Evolutionary conservation across 2,888 invertebrate species (phyloP), one percentile per base, ranked within the genome.

Genomic region (Oeneis ivallda): DNA sequence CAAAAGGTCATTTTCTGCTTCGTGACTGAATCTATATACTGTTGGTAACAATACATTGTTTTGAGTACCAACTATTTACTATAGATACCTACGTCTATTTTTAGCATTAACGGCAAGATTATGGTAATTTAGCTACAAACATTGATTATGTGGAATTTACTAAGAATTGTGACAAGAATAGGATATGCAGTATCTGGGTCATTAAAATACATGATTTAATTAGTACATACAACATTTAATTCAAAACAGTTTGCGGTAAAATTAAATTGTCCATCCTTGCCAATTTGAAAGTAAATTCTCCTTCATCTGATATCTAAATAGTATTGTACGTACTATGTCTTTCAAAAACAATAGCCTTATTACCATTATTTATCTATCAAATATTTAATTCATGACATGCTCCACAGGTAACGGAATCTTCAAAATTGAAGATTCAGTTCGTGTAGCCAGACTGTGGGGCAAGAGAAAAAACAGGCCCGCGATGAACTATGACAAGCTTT

Each of bases 401-500:
- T 58, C 60, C 76, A 65, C 89, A 92, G 92, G 87, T 85, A 96
- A 96, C 87, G 99, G 98, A 66, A 96, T 99, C 52, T 99, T 99
- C 93, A 99, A 99, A 93, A 99, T 99, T 84, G 99, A 99, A 87
- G 99, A 99, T 90, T 98, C 98, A 11, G 97, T 98, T 37, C 95
- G 97, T 74, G 98, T 99, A 62, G 99, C 99, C n/a, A 94, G 96
- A 75, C 94, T 98, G 63, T 99, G 99, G 99, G 99, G 99, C 69
- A 96, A 97, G 79, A 94, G 99, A 72, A 99, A 99, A 91, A 99
- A 99, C 92, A 94, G 99, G 10, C 98, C 99, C 0, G 98, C 98
- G 37, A 99, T 99, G 99, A 99, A 99, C 93, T 99, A 99, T 92
- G 99, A 99, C 93, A 99, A 99, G 86, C 92, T 99, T 58, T 98